Evolutionary conservation across 2,888 invertebrate genomes (phyloP).

Genomic region (Drosophila algonquin): DNA sequence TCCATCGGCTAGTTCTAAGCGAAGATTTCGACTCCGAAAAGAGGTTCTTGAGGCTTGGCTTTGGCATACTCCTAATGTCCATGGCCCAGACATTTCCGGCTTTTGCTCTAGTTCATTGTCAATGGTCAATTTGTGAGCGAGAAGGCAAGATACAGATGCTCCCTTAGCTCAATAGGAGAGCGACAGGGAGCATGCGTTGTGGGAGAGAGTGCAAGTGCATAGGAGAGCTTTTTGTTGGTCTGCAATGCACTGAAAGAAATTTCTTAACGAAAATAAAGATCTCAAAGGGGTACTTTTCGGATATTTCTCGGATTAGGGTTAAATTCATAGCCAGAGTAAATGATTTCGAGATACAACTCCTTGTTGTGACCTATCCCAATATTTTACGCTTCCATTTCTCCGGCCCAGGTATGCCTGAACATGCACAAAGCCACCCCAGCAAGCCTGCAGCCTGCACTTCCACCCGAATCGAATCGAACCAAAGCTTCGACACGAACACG

Average conservation of each 20-base stretch:
- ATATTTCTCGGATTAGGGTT: background rate
- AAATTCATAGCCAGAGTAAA: background rate
- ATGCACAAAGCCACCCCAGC: slow-evolving; percentile 45
- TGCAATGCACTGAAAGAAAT: slow-evolving; percentile 52
- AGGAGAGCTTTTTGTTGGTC: slow-evolving; percentile 29
- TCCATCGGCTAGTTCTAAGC: slow-evolving; percentile 23
- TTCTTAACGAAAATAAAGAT: too few relatives aligned
- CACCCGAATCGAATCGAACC: slow-evolving; percentile 10
- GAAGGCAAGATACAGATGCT: slow-evolving; percentile 21
- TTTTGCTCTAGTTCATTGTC: slow-evolving; percentile 69
- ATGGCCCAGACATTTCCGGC: slow-evolving; percentile 63
- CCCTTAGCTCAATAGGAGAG: background rate
- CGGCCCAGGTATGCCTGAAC: slow-evolving; percentile 16
- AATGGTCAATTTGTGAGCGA: slow-evolving; percentile 53
- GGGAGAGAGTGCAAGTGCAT: slow-evolving; percentile 16
- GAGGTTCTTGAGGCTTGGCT: slow-evolving; percentile 28
- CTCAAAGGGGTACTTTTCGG: background rate
- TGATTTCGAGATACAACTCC: background rate
- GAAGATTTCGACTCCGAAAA: slow-evolving; percentile 3
- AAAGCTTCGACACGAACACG: slow-evolving; percentile 23
- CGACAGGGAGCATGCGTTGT: slow-evolving; percentile 36
- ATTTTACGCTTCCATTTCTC: slow-evolving; percentile 14
- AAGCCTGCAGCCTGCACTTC: slow-evolving; percentile 15
- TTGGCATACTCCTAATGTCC: slow-evolving; percentile 61
- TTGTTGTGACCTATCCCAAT: slow-evolving; percentile 41